phyloP scores from a whole-genome alignment of 2,797 vertebrate species.

The Acestrorhynchus altus region DNA sequence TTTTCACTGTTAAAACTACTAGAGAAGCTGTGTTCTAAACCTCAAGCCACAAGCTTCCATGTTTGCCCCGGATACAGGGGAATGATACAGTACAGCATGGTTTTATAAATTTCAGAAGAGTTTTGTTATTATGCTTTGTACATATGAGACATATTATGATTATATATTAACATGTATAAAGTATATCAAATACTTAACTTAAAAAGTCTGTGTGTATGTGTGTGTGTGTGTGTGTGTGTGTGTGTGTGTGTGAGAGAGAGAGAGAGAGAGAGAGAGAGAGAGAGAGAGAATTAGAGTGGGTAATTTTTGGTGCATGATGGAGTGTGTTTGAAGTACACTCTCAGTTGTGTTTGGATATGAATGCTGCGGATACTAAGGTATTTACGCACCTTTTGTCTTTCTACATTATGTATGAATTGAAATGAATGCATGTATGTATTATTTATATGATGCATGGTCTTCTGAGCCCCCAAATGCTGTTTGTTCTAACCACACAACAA shows the following conservation, averaged over 20 bases:
- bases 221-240: neutral
- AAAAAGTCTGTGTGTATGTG: constrained; percentile 10
- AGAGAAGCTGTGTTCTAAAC: too few species aligned
- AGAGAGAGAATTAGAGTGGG: neutral
- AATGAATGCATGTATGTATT: neutral
- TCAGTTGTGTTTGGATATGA: neutral
- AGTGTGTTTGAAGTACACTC: neutral
- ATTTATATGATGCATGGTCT: neutral
- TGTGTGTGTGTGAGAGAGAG: neutral
- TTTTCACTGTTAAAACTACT: too few species aligned
- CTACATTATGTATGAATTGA: neutral
- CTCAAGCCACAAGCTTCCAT: too few species aligned
- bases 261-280: neutral
- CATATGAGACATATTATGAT: too few species aligned
- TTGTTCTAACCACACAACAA: neutral
- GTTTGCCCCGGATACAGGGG: too few species aligned
- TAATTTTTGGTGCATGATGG: neutral
- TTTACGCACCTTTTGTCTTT: neutral
- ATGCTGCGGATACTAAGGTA: neutral
- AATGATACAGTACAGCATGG: too few species aligned
- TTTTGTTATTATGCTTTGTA: too few species aligned
- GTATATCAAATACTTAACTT: too few species aligned
- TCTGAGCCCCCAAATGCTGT: neutral
- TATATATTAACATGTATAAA: too few species aligned
- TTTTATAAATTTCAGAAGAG: too few species aligned